Base-by-base conservation (phyloP, 1,140 invertebrate genomes). In the Hyphantria cunea region DNA sequence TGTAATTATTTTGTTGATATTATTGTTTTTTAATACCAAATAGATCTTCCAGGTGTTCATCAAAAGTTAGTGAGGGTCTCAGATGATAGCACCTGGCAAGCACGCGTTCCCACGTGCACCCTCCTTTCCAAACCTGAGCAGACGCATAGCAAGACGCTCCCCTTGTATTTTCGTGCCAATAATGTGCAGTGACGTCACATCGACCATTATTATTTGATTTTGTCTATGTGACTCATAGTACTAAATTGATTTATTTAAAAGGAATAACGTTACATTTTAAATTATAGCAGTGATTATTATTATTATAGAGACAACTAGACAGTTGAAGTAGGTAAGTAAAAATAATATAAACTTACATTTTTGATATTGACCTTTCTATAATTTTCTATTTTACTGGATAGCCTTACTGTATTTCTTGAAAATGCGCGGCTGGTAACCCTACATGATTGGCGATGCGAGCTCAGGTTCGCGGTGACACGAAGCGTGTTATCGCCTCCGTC, bases 61-160 rank as follows among this genome's bases (percentile, higher is more conserved):
- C 9, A 0, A 37, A 48, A 64, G 48, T 53, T 48, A 61, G 17
- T 44, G 62, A 71, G 71, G 74, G 75, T 66, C 68, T 73, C 72
- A 77, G 73, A 72, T 80, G 81, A 78, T 68, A 63, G 63, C 84
- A 87, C 80, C 83, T 84, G 82, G 84, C 67, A 51, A 74, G 74
- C 80, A 80, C 77, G 70, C 70, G 77, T 88, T 88, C 87, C 80
- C 87, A 88, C 87, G 84, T 74, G 77, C 66, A 72, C 76, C 82
- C 84, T 68, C 65, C 25, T 54, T 66, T 45, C 50, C 10, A 15
- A 56, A 68, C 58, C 69, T 71, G 54, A 72, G 59, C 66, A 64
- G 25, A 37, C 47, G 54, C 55, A 67, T 13, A 54, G 45, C 51
- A 72, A 75, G 75, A 69, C 62, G 70, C 49, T 76, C 73, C 17